Base-by-base conservation (phyloP, 2,888 invertebrate species). In the Drosophila setosimentum region DNA sequence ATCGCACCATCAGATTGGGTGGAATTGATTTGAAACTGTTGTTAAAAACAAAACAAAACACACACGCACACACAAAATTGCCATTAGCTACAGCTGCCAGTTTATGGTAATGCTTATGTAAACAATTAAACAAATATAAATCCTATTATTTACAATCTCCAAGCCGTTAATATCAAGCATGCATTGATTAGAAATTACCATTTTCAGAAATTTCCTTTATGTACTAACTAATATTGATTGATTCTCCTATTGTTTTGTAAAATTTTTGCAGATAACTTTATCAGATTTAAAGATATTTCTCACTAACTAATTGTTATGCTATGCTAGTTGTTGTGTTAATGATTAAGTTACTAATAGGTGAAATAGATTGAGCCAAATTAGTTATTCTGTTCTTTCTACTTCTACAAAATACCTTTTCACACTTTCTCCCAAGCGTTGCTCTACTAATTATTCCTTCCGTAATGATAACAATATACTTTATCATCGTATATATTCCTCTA, bases 1-100 rank as follows among this genome's bases (percentile, higher is more conserved):
- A 94, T 88, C 95, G 94, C 86, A 95, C 95, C 93, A 93, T 93
- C 74, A 93, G 88, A 84, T 93, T 92, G 64, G 93, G 92, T 73
- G 93, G 92, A 80, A 92, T 92, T 66, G 93, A 94, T 88, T 94
- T 94, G 79, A 94, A 93, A 89, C 94, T 95, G 81, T 72, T 35
- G 18, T 27, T 45, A 16, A 24, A 16, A 3, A 68, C n/a, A n/a
- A n/a, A n/a, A n/a, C n/a, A n/a, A n/a, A n/a, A n/a, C n/a, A n/a
- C n/a, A 33, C 5, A 61, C 3, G 27, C 3, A 40, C 37, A 33
- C 5, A 29, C 1, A 65, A 24, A 7, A 32, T 32, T 29, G 3
- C 2, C 13, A 49, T 59, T 62, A 66, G 40, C 16, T 16, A 35
- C 24, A 18, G 30, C n/a, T 13, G 37, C 21, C 16, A 27, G 6